Evolutionary conservation across 2,113 vertebrate genomes (phyloP), one percentile per base, ranked within the genome.

Genomic region (Trochalopteron elliotii): DNA sequence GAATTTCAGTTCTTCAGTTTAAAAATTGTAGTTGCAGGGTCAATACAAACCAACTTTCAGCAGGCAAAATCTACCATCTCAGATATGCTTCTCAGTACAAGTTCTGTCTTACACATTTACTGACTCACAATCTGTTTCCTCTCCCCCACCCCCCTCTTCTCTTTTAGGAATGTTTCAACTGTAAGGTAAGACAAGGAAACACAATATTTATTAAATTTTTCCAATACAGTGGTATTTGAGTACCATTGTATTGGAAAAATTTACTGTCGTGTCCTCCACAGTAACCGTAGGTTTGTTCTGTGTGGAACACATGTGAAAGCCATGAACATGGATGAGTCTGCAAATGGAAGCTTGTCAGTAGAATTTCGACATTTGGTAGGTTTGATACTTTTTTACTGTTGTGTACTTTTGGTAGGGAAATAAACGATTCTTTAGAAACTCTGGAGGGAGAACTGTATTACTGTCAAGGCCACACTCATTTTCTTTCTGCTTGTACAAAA

Each of bases 341-440:
- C 99, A 27, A 99, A 99, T 3, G 99, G 99, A 69, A 99, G 99
- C 89, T 98, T 99, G 40, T 99, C 99, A 0, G 99, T 99, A 56
- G 99, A 99, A 96, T 99, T 99, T 88, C 98, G 99, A 96, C 99
- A 99, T 95, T 97, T 99, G 99, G 99, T 99, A 97, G 97, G 98
- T 87, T 53, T 68, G 52, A 25, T 35, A 60, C 35, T 77, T 75
- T 77, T 56, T 60, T 70, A 49, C 53, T 61, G 6, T 47, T 7
- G 0, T 13, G 25, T 25, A 31, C 7, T 55, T 61, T 63, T 87
- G 13, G 25, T 28, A 71, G 23, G 86, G 49, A 59, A 35, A 63
- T 21, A 42, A 69, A 55, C 45, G 5, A 13, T 52, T 56, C 22
- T 39, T 78, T 45, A 25, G 65, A 71, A 94, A 35, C 23, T 55